Evolutionary conservation across 2,113 vertebrate species (phyloP), one percentile per base, ranked within the genome.

Genomic region (Mirounga angustirostris): DNA sequence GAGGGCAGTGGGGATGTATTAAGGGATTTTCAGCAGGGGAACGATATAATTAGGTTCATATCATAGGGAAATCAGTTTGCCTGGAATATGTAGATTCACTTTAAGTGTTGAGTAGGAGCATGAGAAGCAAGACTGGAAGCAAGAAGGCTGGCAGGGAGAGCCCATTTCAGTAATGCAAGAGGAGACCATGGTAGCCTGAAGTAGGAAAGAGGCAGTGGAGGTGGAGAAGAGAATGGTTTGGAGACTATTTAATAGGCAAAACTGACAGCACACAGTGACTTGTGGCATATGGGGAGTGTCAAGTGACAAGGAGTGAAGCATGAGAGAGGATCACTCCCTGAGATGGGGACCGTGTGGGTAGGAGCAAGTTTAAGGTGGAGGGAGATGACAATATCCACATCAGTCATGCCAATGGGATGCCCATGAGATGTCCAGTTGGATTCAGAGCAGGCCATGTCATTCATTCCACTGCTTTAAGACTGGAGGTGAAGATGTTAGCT

Each of bases 251-350:
- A 54, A 40, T 33, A 71, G 58, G 12, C 50, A 89, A 2, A 30
- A 4, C 16, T n/a, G 26, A 30, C 3, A 36, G 28, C 15, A 52
- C 52, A 4, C 12, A 10, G 18, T 0, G 0, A 0, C 14, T 22
- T 40, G 15, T 18, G 21, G 36, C 14, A 28, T 15, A 1, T 16
- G 19, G 28, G n/a, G 63, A 83, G 21, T 52, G 21, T 21, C 56
- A 30, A 10, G 46, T 22, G 40, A 43, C 61, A 74, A 58, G 24
- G 82, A 89, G 40, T 13, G 18, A 33, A 58, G n/a, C 28, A 8
- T 21, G 36, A 19, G 80, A 28, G 71, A 89, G n/a, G 28, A 12
- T 63, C 30, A 19, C 24, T 73, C 40, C 46, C 61, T 13, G 14
- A 50, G 7, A 26, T 14, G 18, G 33, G 63, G 33, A 50, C 26